These are phyloP conservation scores for Potamarius usumacintae DNA, from an alignment of 2,113 vertebrate genomes.

Conservation along the genomic window DNA sequence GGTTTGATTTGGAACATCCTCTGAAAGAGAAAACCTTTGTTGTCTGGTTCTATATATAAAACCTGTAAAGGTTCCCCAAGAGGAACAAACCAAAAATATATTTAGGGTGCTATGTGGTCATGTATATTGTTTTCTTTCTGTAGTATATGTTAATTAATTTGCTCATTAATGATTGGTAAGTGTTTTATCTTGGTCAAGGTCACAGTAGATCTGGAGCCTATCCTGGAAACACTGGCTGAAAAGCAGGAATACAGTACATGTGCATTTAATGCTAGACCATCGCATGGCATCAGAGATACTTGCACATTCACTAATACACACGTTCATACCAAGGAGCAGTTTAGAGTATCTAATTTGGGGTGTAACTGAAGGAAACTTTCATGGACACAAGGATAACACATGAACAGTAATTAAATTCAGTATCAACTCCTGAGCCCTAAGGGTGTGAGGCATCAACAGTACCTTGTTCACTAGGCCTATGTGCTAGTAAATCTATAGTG, in stretches of 20 bases:
- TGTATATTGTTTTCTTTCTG: neutral
- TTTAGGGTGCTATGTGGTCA: neutral
- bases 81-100: neutral
- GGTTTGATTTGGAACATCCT: neutral
- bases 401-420: neutral
- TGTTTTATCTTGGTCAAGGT: neutral
- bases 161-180: neutral
- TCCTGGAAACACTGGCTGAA: neutral
- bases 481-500: neutral
- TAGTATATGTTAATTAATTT: neutral
- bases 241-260: neutral
- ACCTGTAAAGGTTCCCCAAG: neutral
- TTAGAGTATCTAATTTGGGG: neutral
- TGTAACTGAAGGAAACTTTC: neutral
- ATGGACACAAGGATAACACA: neutral
- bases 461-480: neutral
- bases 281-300: neutral
- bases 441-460: neutral
- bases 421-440: neutral
- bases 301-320: neutral
- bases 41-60: neutral
- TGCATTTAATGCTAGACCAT: neutral
- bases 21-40: neutral
- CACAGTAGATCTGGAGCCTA: neutral
- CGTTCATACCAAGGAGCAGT: neutral